Conservation (phyloP, 2,797 vertebrate genomes). For the Okamejei kenojei region DNA sequence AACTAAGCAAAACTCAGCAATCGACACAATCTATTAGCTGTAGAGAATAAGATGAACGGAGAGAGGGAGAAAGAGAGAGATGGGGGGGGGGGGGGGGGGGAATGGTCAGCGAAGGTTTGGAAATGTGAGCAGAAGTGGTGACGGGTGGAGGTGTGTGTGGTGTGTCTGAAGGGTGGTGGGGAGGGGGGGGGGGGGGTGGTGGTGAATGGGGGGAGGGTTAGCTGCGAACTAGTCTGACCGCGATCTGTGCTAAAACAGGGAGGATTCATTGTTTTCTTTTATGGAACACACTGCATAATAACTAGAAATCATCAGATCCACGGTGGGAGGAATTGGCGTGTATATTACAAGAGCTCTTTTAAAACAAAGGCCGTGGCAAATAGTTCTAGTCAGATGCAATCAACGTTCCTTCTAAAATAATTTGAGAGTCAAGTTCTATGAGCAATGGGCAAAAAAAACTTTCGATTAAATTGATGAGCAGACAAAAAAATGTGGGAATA, state of each 20-base stretch:
- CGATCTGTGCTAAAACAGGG: neutral
- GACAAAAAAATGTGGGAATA: neutral
- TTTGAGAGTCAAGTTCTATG: conserved; percentile 12
- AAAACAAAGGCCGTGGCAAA: neutral
- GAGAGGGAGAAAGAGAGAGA: no score
- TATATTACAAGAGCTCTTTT: neutral
- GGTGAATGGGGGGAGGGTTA: conserved; percentile 38
- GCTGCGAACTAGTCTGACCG: conserved; percentile 35
- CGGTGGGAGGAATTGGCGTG: neutral
- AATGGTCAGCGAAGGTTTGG: neutral
- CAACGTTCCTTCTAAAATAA: neutral
- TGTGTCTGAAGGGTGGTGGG: no score
- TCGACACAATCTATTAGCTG: neutral
- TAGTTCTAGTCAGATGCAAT: neutral
- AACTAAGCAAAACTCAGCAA: conserved; percentile 54
- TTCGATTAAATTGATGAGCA: neutral
- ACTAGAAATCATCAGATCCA: conserved; percentile 19
- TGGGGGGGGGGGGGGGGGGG: no score
- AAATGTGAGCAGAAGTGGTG: no score
- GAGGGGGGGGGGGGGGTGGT: neutral
- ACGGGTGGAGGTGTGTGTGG: no score
- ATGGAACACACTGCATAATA: conserved; percentile 39
- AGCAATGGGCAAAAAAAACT: neutral
- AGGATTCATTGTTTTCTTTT: neutral
- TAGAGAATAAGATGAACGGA: conserved; percentile 46